Evolutionary conservation across 2,797 vertebrate genomes (phyloP).

Genomic region (Erpetoichthys calabaricus): DNA sequence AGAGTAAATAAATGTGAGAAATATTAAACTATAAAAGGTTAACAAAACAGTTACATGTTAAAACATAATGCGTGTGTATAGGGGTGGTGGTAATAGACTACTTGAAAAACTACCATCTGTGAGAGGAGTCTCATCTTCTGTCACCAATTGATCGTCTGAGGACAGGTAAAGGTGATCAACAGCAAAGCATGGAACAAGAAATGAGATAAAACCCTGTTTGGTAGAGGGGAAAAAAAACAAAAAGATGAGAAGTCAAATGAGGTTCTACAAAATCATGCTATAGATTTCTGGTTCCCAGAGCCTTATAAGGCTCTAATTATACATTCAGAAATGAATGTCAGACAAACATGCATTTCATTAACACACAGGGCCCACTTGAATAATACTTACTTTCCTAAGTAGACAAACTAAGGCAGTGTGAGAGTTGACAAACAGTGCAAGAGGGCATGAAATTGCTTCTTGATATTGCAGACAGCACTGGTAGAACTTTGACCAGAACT

Average conservation of each 20-base stretch:
- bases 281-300: too few species aligned
- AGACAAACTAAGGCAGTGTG: constrained; percentile 70
- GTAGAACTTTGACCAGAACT: constrained; percentile 91
- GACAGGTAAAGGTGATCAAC: constrained; percentile 85
- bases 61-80: too few species aligned
- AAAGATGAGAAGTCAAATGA: too few species aligned
- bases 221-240: constrained; percentile 4
- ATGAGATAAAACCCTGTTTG: constrained; percentile 72
- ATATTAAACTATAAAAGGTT: too few species aligned
- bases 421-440: constrained; percentile 65
- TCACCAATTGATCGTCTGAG: constrained; percentile 63
- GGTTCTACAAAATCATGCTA: too few species aligned
- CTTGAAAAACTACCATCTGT: constrained; percentile 54
- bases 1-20: too few species aligned
- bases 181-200: constrained; percentile 73
- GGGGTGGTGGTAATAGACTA: too few species aligned
- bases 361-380: too few species aligned
- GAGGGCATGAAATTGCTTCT: constrained; percentile 65
- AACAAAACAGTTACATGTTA: too few species aligned
- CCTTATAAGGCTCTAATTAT: too few species aligned
- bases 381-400: constrained; percentile 66
- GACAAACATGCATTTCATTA: too few species aligned
- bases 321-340: too few species aligned
- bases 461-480: constrained; percentile 89
- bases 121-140: constrained; percentile 68